A percentile compares a stretch with the other conserved stretches of the same genome.
Evolutionary conservation across 2,113 vertebrate species (phyloP).

Genomic region (Prinia subflava): DNA sequence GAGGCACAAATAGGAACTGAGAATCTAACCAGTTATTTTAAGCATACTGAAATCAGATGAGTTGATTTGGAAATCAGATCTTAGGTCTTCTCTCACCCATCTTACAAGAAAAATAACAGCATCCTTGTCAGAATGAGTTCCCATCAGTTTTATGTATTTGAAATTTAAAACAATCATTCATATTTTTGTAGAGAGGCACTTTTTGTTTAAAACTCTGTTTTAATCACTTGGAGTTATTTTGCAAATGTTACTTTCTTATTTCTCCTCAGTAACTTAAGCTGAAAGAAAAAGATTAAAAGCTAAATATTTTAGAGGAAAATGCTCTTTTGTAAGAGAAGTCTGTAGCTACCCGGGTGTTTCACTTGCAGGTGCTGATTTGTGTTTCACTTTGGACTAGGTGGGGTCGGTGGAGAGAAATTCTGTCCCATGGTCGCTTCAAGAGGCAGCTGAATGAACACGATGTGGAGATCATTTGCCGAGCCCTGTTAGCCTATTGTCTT

Average conservation of each 20-base stretch:
- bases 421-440: slow-evolving; percentile 96
- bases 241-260: background rate
- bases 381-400: slow-evolving; percentile 76
- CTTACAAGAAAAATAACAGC: background rate
- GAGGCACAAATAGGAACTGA: background rate
- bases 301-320: background rate
- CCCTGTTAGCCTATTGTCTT: slow-evolving; percentile 91
- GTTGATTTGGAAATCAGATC: slow-evolving; percentile 1
- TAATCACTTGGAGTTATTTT: background rate
- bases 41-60: background rate
- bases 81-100: background rate
- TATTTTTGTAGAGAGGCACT: background rate
- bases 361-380: background rate
- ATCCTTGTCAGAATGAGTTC: background rate
- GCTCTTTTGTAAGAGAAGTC: background rate
- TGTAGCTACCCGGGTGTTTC: background rate
- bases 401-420: slow-evolving; percentile 97
- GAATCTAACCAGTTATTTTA: background rate
- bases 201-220: background rate
- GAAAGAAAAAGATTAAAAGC: background rate
- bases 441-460: slow-evolving; percentile 91
- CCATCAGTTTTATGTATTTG: background rate
- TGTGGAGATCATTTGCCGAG: slow-evolving; percentile 95
- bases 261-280: background rate
- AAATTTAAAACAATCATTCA: background rate